phyloP scores from a whole-genome alignment of 2,113 vertebrate genomes.

The Mus pahari region DNA sequence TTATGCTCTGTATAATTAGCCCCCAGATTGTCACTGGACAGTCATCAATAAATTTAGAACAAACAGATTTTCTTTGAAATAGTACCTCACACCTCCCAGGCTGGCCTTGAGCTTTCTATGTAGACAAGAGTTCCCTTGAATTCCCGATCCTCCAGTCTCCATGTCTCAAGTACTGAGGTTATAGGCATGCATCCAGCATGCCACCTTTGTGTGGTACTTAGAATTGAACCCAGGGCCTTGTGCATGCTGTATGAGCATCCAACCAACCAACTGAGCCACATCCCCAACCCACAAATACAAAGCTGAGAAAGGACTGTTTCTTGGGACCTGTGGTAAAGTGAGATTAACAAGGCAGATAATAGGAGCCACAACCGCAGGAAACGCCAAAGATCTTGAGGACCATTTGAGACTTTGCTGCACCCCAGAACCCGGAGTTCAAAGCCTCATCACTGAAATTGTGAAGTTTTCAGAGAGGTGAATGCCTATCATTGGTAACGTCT shows the following conservation, averaged over 20 bases:
- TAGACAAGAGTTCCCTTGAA: neutral
- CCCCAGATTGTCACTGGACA: neutral
- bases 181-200: neutral
- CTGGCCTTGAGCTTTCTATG: neutral
- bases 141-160: neutral
- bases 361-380: neutral
- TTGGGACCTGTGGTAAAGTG: neutral
- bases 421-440: neutral
- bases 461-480: neutral
- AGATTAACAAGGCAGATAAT: neutral
- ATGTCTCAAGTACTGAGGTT: neutral
- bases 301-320: neutral
- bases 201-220: neutral
- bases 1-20: neutral
- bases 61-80: slow-evolving; percentile 7
- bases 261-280: neutral
- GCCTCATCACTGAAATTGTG: neutral
- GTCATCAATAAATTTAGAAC: neutral
- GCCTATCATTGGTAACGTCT: neutral
- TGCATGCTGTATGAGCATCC: neutral
- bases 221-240: neutral
- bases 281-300: neutral
- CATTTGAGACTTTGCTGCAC: neutral
- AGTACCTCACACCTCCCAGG: neutral
- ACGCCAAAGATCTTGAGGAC: neutral